These are phyloP conservation scores for Spodoptera exigua DNA, from an alignment of 2,888 invertebrate genomes.

Conservation along the genomic window DNA sequence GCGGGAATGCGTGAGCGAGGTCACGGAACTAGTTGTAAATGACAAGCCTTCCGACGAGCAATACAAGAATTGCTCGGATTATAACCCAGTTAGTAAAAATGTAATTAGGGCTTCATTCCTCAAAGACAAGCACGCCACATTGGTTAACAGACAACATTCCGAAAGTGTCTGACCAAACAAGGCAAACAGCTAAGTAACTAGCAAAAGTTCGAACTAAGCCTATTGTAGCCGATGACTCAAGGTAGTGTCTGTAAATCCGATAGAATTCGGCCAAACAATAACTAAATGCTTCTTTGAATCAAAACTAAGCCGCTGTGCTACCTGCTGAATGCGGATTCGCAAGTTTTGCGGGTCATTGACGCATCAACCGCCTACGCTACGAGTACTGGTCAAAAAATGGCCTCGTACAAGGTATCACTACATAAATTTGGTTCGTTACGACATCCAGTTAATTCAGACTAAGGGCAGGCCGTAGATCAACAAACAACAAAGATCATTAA, in stretches of 20 bases:
- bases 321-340: slow-evolving; percentile 87
- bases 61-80: slow-evolving; percentile 78
- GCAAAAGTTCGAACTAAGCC: slow-evolving; percentile 26
- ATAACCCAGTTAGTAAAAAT: slow-evolving; percentile 67
- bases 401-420: slow-evolving; percentile 55
- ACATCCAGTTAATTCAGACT: slow-evolving; percentile 44
- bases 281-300: slow-evolving; percentile 66
- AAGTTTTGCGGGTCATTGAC: slow-evolving; percentile 88
- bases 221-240: slow-evolving; percentile 51
- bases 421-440: slow-evolving; percentile 48
- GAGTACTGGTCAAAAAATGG: slow-evolving; percentile 75
- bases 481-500: slow-evolving; percentile 69
- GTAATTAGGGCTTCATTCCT: slow-evolving; percentile 49
- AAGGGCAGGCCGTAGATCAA: slow-evolving; percentile 62
- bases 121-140: slow-evolving; percentile 38
- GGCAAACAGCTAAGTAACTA: slow-evolving; percentile 40
- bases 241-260: slow-evolving; percentile 49
- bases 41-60: slow-evolving; percentile 86
- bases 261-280: slow-evolving; percentile 65
- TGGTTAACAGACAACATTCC: slow-evolving; percentile 37
- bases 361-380: slow-evolving; percentile 84
- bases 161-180: slow-evolving; percentile 44
- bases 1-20: slow-evolving; percentile 90
- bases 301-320: slow-evolving; percentile 69
- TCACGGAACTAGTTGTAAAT: slow-evolving; percentile 89